These are phyloP conservation scores for Ornithoptera alexandrae DNA, from an alignment of 2,888 invertebrate species.

Conservation along the genomic window DNA sequence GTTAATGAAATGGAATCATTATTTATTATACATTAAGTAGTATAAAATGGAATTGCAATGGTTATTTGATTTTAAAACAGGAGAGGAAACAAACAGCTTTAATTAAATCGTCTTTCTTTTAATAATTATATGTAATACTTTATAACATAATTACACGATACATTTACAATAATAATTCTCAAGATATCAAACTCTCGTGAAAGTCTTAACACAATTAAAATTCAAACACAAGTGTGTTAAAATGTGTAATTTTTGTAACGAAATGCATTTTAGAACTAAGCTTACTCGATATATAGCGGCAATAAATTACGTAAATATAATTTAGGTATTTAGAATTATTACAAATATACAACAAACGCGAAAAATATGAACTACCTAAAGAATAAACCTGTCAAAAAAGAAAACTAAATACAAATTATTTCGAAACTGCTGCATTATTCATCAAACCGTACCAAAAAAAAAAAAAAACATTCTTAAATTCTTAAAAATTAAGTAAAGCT, in stretches of 20 bases:
- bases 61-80: constrained; percentile 15
- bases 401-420: constrained; percentile 27
- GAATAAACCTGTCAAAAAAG: constrained; percentile 31
- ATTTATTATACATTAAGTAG: not conserved
- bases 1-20: not conserved
- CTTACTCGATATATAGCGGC: constrained; percentile 63
- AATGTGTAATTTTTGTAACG: constrained; percentile 66
- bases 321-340: constrained; percentile 66
- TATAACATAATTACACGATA: constrained; percentile 79
- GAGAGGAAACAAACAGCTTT: constrained; percentile 47
- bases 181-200: constrained; percentile 74
- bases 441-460: constrained; percentile 18
- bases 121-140: constrained; percentile 80
- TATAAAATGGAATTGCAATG: not conserved
- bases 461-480: constrained; percentile 37
- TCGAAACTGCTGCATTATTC: constrained; percentile 20
- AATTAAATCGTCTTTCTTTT: constrained; percentile 76
- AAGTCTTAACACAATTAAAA: constrained; percentile 59
- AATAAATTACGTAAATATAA: constrained; percentile 80
- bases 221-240: constrained; percentile 68
- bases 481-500: constrained; percentile 73
- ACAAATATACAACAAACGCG: constrained; percentile 68
- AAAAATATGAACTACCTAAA: constrained; percentile 38
- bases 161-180: constrained; percentile 78
- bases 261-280: constrained; percentile 72